Evolutionary conservation across 1,140 invertebrate species (phyloP).

Genomic region (Nixonia krombeini): DNA sequence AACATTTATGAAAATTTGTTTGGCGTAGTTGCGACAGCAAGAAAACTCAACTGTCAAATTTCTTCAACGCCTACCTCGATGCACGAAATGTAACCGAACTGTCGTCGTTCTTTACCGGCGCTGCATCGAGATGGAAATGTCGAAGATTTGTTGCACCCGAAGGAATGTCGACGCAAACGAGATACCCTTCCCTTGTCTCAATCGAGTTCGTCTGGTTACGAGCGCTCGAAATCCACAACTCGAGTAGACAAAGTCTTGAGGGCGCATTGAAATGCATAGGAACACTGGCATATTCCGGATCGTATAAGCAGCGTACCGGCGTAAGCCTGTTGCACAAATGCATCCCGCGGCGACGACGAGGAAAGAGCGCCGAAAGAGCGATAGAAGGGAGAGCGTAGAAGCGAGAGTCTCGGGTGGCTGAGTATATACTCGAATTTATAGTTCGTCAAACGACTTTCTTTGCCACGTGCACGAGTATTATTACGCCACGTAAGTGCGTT

Average conservation of each 20-base stretch:
- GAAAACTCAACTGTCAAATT: too few species aligned
- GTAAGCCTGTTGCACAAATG: slow-evolving; percentile 56
- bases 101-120: slow-evolving; percentile 12
- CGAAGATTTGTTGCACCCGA: slow-evolving; percentile 22
- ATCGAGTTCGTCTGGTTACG: slow-evolving; percentile 29
- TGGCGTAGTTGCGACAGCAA: too few species aligned
- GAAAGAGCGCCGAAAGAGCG: slow-evolving; percentile 23
- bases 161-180: slow-evolving; percentile 26
- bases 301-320: slow-evolving; percentile 45
- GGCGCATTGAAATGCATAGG: slow-evolving; percentile 52
- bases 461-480: too few species aligned
- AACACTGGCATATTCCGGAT: slow-evolving; percentile 46
- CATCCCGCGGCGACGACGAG: slow-evolving; percentile 30
- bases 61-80: too few species aligned
- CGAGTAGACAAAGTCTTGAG: slow-evolving; percentile 37
- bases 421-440: too few species aligned
- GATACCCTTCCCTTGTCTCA: slow-evolving; percentile 31
- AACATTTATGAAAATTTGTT: too few species aligned
- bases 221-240: slow-evolving; percentile 27
- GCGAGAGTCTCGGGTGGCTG: background rate
- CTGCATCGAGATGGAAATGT: slow-evolving; percentile 44
- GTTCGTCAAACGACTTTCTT: too few species aligned
- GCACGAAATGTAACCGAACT: slow-evolving; percentile 3
- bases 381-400: slow-evolving; percentile 2
- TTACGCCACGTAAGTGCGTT: too few species aligned